Evolutionary conservation across 1,140 invertebrate genomes (phyloP), one percentile per base, ranked within the genome.

Genomic region (Ips typographus): DNA sequence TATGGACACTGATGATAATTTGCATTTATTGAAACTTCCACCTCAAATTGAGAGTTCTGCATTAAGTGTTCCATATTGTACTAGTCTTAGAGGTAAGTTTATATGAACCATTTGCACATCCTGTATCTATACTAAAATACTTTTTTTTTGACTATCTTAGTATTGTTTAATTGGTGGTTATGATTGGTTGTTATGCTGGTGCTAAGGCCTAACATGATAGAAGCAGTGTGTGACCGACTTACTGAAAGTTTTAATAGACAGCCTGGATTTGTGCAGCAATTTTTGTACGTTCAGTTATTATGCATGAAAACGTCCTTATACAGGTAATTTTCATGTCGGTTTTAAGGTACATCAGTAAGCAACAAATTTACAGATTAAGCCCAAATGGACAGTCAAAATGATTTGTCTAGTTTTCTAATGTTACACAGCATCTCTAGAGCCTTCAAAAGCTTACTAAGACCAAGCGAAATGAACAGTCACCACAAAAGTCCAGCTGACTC

Each of bases 221-320:
- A 96, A 77, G 85, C 87, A 2, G 82, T 96, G 1, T 91, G 91
- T 73, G 94, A 96, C 78, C 88, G 92, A 73, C 83, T 98, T 39
- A 91, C 90, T 41, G 93, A 95, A 65, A 91, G 89, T 67, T 96
- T 95, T 76, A 90, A 90, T 68, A 86, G 93, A n/a, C 95, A 98
- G 81, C 84, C 89, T 1, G 82, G 85, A 6, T 81, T 87, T 2
- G 87, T 91, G 64, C 93, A 97, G 74, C 94, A 96, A 77, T 94
- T 90, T 76, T 90, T 92, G 78, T 93, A 92, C 74, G 88, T 92
- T 44, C 88, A 91, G 74, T 92, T 95, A 80, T 80, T 96, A 5
- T 89, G 89, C 49, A 86, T 96, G 2, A 93, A 94, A 81, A 91
- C 89, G 47, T 92, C 94, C 1, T 81, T 98, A 1, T 94, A 91